A percentile compares a stretch with the other conserved stretches of the same genome.
phyloP scores from a whole-genome alignment of 2,888 invertebrate genomes.

The Macaria notata region DNA sequence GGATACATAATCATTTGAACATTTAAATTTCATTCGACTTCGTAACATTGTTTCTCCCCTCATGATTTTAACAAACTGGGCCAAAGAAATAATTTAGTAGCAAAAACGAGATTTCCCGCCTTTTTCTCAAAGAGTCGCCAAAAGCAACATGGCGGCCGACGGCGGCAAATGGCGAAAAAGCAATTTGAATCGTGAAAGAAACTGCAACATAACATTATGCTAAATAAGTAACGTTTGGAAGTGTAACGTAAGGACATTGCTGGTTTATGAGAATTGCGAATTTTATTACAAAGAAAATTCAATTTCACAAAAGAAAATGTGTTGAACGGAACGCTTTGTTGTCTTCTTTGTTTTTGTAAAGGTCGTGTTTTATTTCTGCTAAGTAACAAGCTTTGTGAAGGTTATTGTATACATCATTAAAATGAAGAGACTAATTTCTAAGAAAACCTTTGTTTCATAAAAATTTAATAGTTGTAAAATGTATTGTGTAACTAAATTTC shows the following conservation, averaged over 20 bases:
- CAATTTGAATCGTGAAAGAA: conserved; percentile 11
- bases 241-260: conserved; percentile 9
- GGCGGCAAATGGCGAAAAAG: conserved; percentile 2
- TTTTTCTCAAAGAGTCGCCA: conserved; percentile 12
- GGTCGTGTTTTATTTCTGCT: background rate
- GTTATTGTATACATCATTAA: too few species aligned
- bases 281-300: conserved; percentile 18
- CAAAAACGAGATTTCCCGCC: conserved; percentile 20
- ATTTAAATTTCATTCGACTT: conserved; percentile 10
- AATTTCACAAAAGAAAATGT: conserved; percentile 3
- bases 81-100: conserved; percentile 18
- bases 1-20: background rate
- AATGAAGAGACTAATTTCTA: too few species aligned
- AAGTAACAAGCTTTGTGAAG: too few species aligned
- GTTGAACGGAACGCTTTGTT: background rate
- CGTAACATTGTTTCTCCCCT: conserved; percentile 6
- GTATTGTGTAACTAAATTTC: too few species aligned
- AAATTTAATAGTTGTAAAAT: too few species aligned
- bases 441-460: too few species aligned
- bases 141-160: conserved; percentile 14
- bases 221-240: conserved; percentile 19
- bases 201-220: conserved; percentile 23
- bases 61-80: conserved; percentile 14
- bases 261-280: conserved; percentile 13
- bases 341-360: conserved; percentile 3